phyloP scores from a whole-genome alignment of 2,113 vertebrate species.

The Gila orcuttii region DNA sequence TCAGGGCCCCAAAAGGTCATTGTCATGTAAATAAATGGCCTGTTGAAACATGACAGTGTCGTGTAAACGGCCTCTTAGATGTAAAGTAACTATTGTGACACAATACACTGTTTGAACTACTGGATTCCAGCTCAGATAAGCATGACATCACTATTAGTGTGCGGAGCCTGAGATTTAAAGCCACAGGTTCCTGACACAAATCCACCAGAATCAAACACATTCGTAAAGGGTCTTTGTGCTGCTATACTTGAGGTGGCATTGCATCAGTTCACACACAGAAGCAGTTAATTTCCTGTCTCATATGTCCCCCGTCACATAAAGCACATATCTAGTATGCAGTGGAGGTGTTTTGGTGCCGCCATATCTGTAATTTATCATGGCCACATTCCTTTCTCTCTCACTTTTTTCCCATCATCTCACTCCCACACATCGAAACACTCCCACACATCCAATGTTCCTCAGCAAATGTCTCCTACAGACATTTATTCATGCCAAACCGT shows the following conservation, averaged over 20 bases:
- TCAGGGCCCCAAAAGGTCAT: too few species aligned
- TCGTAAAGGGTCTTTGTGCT: too few species aligned
- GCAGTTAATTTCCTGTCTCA: slow-evolving; percentile 10
- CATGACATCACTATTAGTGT: neutral
- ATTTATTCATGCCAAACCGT: slow-evolving; percentile 32
- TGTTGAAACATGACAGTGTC: too few species aligned
- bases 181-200: neutral
- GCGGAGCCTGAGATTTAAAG: neutral
- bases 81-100: too few species aligned
- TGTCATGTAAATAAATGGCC: too few species aligned
- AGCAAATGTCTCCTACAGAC: slow-evolving; percentile 30
- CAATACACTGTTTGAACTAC: neutral
- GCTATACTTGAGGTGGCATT: neutral
- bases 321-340: neutral
- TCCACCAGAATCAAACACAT: neutral
- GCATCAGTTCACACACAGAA: neutral
- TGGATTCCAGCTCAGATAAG: neutral
- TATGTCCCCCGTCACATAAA: neutral
- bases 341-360: slow-evolving; percentile 15
- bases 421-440: slow-evolving; percentile 20
- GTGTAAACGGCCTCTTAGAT: too few species aligned
- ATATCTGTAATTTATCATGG: neutral
- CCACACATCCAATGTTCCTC: slow-evolving; percentile 24
- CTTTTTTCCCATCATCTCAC: slow-evolving; percentile 3
- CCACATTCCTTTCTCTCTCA: neutral